A percentile compares a stretch with the other conserved stretches of the same genome.
These are phyloP conservation scores for Colossoma macropomum DNA, from an alignment of 2,113 vertebrate genomes.

Conservation along the genomic window DNA sequence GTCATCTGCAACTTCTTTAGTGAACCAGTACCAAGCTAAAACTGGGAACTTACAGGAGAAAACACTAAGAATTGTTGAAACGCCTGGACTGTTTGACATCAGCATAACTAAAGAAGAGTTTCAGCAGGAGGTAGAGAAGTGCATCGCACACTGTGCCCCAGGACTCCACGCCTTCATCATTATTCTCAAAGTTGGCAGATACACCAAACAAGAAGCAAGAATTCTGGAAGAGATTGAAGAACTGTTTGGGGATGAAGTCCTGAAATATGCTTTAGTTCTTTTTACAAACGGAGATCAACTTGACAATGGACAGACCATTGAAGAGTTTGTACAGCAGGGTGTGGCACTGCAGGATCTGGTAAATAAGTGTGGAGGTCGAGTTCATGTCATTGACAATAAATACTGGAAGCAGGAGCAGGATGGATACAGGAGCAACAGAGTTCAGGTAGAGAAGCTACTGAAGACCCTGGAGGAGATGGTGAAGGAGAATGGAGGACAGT, in stretches of 20 bases:
- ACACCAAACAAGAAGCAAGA: conserved; percentile 39
- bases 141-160: background rate
- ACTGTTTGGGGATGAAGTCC: conserved; percentile 29
- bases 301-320: conserved; percentile 22
- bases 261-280: conserved; percentile 40
- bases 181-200: conserved; percentile 31
- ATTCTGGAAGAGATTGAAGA: conserved; percentile 21
- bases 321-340: conserved; percentile 32
- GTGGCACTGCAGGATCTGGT: conserved; percentile 18
- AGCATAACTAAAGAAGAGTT: too few species aligned
- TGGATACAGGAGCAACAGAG: conserved; percentile 40
- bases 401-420: conserved; percentile 34
- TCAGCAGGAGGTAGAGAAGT: too few species aligned
- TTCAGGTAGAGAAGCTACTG: conserved; percentile 43
- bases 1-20: too few species aligned
- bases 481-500: conserved; percentile 3
- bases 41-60: too few species aligned
- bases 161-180: conserved; percentile 50
- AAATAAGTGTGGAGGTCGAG: conserved; percentile 42
- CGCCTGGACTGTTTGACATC: too few species aligned
- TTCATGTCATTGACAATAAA: conserved; percentile 51
- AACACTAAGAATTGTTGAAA: too few species aligned
- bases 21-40: too few species aligned
- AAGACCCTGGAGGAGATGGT: conserved; percentile 41
- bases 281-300: conserved; percentile 55